Evolutionary conservation across 2,113 vertebrate genomes (phyloP).

Genomic region (Hydrolagus affinis): DNA sequence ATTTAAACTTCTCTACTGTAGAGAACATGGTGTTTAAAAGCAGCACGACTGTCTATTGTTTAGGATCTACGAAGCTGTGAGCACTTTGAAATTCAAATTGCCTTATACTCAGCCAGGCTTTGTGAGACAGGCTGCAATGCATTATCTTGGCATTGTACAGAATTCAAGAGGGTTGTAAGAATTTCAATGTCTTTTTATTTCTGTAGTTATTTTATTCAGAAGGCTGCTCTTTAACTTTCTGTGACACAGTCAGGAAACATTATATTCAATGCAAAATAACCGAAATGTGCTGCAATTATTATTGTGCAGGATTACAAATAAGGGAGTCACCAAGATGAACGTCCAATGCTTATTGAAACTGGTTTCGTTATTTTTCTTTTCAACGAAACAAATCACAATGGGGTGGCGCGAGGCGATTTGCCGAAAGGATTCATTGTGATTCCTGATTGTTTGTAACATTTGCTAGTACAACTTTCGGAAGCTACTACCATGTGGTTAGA

Average conservation of each 20-base stretch:
- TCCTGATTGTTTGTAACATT: too few species aligned
- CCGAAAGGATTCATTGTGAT: too few species aligned
- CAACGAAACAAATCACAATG: too few species aligned
- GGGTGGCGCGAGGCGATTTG: too few species aligned
- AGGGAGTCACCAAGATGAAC: not conserved
- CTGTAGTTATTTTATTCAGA: not conserved
- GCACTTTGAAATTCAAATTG: not conserved
- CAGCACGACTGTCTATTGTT: not conserved
- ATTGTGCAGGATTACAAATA: not conserved
- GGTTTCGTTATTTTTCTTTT: too few species aligned
- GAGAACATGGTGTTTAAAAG: not conserved
- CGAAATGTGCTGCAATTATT: not conserved
- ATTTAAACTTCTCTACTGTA: not conserved
- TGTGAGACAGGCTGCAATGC: not conserved
- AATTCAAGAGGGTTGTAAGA: not conserved
- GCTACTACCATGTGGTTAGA: too few species aligned
- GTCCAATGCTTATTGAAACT: not conserved
- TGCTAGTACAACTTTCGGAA: too few species aligned
- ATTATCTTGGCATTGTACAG: not conserved
- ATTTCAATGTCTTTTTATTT: not conserved
- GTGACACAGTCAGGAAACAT: not conserved
- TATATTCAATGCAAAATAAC: not conserved
- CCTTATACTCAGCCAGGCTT: not conserved
- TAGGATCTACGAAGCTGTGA: not conserved
- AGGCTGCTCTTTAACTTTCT: not conserved